Evolutionary conservation across 2,797 vertebrate species (phyloP).

Genomic region (Sciurus carolinensis): DNA sequence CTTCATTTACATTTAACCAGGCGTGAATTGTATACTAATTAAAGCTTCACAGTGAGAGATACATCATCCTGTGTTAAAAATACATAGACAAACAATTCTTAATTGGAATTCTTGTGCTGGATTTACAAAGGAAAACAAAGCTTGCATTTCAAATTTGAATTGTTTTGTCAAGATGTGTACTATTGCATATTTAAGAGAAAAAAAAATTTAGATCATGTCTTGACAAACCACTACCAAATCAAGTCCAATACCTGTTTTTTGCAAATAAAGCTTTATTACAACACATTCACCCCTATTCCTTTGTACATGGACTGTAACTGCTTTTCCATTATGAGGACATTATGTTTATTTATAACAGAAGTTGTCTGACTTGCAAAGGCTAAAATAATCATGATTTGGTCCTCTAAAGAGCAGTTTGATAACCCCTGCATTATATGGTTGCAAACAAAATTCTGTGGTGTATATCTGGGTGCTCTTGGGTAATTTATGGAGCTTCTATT

Average conservation of each 20-base stretch:
- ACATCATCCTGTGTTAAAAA: conserved; percentile 65
- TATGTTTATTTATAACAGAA: neutral
- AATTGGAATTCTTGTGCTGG: conserved; percentile 56
- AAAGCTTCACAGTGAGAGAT: conserved; percentile 60
- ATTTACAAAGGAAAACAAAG: conserved; percentile 32
- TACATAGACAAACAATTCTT: conserved; percentile 58
- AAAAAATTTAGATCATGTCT: neutral
- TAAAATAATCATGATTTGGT: neutral
- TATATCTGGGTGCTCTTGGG: neutral
- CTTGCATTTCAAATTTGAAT: conserved; percentile 55
- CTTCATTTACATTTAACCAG: conserved; percentile 81
- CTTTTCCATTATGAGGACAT: neutral
- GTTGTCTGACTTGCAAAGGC: accelerated
- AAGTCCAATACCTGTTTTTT: neutral
- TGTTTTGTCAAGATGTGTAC: neutral
- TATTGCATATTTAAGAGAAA: neutral
- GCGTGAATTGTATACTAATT: conserved; percentile 77
- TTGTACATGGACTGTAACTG: neutral
- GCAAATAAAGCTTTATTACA: conserved; percentile 10
- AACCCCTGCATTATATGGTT: neutral
- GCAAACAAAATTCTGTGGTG: neutral
- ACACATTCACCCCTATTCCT: neutral
- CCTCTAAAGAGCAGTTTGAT: neutral
- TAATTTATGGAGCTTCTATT: neutral
- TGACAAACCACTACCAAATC: neutral